phyloP scores from a whole-genome alignment of 2,888 invertebrate species.

The Blera fallax region DNA sequence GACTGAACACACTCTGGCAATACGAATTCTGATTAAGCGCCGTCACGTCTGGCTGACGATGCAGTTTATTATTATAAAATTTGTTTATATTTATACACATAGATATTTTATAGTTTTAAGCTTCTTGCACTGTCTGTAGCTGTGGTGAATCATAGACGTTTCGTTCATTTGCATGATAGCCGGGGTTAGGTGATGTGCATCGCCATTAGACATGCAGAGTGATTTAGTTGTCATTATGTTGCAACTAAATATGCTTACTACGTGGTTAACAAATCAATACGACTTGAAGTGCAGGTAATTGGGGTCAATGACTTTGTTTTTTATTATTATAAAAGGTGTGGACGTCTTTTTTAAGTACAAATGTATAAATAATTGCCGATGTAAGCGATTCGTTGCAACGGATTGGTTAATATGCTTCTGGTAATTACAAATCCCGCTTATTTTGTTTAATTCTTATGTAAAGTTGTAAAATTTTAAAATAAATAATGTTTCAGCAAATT shows the following conservation, averaged over 20 bases:
- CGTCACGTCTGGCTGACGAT: slow-evolving; percentile 75
- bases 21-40: slow-evolving; percentile 73
- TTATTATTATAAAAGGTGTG: no score
- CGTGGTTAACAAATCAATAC: slow-evolving; percentile 41
- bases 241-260: slow-evolving; percentile 37
- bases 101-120: slow-evolving; percentile 26
- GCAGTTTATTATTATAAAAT: slow-evolving; percentile 66
- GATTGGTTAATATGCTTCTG: no score
- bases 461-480: no score
- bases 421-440: no score
- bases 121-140: not conserved
- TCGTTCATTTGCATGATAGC: slow-evolving; percentile 52
- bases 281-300: slow-evolving; percentile 40
- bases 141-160: slow-evolving; percentile 51
- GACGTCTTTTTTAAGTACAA: no score
- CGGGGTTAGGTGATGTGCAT: slow-evolving; percentile 43
- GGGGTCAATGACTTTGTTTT: slow-evolving; percentile 48
- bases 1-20: slow-evolving; percentile 45
- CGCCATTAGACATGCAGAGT: slow-evolving; percentile 61
- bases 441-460: no score
- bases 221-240: slow-evolving; percentile 57
- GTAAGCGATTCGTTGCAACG: no score
- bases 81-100: slow-evolving; percentile 49
- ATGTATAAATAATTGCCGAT: no score
- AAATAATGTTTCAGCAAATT: no score